Percentiles rank a stretch among this genome's conserved stretches.
Evolutionary conservation across 2,797 vertebrate genomes (phyloP).

Genomic region (Microhierax caerulescens): DNA sequence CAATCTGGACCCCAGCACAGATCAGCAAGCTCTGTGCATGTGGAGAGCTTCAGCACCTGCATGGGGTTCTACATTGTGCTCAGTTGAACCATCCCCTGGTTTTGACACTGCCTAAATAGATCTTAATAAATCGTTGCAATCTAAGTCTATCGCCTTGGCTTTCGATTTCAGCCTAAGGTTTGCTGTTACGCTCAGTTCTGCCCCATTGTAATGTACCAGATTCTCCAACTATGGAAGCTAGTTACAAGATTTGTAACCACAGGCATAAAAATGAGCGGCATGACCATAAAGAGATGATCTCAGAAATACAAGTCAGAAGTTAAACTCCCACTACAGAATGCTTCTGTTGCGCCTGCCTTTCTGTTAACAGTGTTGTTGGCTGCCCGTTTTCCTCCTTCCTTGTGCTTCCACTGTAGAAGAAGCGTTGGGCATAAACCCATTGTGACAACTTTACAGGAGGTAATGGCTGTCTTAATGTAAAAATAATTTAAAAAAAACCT

Average conservation of each 20-base stretch:
- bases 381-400: background rate
- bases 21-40: background rate
- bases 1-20: accelerated
- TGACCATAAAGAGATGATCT: background rate
- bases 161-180: background rate
- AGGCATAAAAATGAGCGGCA: background rate
- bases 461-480: background rate
- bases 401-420: background rate
- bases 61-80: background rate
- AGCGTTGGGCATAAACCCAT: background rate
- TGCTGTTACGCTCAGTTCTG: background rate
- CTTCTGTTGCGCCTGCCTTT: background rate
- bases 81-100: background rate
- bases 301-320: background rate
- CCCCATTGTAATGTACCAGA: background rate
- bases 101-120: background rate
- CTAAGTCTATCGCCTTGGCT: background rate
- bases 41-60: background rate
- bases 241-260: background rate
- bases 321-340: background rate
- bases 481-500: background rate
- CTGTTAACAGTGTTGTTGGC: background rate
- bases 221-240: background rate
- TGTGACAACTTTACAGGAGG: background rate
- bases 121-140: background rate